Evolutionary conservation across 2,888 invertebrate genomes (phyloP), one percentile per base, ranked within the genome.

Genomic region (Girardia tigrina): DNA sequence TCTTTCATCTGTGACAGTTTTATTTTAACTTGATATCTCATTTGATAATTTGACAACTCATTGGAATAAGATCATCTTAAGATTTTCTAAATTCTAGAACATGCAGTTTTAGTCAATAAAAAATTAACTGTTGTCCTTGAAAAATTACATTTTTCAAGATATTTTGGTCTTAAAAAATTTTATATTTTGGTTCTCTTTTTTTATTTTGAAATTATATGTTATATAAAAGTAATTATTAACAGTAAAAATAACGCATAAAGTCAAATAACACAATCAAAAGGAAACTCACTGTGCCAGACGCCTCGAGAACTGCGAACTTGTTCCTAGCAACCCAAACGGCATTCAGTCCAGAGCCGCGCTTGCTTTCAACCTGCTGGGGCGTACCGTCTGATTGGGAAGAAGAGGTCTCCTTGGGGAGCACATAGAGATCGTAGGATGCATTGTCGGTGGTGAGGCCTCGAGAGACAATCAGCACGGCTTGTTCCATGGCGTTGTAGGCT

Each of bases 311-410:
- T 0, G 97, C 98, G 86, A 97, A 97, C 75, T 97, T 87, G 85
- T 98, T 98, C 80, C 98, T 87, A 0, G 97, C 97, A 28, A 98
- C 94, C 97, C 91, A 94, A 77, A 94, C 88, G 23, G 95, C 94
- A 4, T 91, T 91, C 76, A 94, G 86, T 75, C 97, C 97, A 36
- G 91, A 89, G 0, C 92, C 91, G 12, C 95, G 87, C 81, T 91
- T 91, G 75, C 89, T 89, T 78, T 90, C 91, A 1, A 89, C 85
- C 73, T 76, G 76, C 4, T 76, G 77, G 12, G 76, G 76, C 20
- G 8, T 28, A 16, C 36, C 36, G 16, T 36, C 36, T 36, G 36
- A 12, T 36, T 36, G 36, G 2, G 42, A 29, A 8, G 26, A 28
- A 6, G 29, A 12, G 42, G 42, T 26, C 16, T 76, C 76, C 74